phyloP scores from a whole-genome alignment of 2,113 vertebrate genomes.

The Gymnobelideus leadbeateri region DNA sequence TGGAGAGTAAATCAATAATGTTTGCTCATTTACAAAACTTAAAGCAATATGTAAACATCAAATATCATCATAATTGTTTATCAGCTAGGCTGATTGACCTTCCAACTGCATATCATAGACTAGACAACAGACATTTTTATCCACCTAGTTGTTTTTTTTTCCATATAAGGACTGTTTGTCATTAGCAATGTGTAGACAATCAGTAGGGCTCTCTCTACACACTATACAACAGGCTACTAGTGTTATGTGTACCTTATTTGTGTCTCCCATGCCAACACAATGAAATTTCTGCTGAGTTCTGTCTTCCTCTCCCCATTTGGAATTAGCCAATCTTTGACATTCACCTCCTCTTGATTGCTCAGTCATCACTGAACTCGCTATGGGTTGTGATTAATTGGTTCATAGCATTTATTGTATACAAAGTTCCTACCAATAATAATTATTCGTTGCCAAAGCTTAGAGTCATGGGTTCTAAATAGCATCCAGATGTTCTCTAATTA shows the following conservation, averaged over 20 bases:
- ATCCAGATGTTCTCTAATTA: neutral
- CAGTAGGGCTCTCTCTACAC: neutral
- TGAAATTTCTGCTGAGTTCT: neutral
- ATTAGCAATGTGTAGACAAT: neutral
- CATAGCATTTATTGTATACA: neutral
- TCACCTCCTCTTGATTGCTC: neutral
- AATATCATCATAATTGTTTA: neutral
- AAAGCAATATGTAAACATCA: neutral
- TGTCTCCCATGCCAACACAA: neutral
- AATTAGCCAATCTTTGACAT: neutral
- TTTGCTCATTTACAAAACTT: neutral
- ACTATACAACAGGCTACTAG: neutral
- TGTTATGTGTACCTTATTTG: neutral
- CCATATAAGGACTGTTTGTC: neutral
- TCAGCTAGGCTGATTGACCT: neutral
- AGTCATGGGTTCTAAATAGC: neutral
- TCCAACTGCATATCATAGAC: neutral
- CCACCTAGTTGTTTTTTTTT: too few relatives aligned
- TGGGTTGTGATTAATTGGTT: neutral
- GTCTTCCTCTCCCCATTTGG: neutral
- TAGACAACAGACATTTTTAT: neutral
- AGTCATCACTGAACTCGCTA: neutral
- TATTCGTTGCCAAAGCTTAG: neutral
- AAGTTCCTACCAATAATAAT: neutral
- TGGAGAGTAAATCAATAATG: neutral